These are phyloP conservation scores for Stenurella melanura DNA, from an alignment of 2,888 invertebrate species.

Conservation along the genomic window DNA sequence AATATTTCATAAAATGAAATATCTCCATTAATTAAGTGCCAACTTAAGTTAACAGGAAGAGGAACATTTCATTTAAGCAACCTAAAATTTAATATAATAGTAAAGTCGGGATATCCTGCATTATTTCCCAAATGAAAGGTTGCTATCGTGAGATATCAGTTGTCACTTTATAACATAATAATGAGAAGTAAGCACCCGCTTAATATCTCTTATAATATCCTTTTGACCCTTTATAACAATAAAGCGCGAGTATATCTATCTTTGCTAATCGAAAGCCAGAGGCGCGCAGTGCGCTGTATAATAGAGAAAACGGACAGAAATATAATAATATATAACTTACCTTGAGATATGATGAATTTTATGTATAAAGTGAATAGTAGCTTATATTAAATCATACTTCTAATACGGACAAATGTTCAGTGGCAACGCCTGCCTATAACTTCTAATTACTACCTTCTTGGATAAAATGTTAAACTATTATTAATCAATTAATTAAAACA, in stretches of 20 bases:
- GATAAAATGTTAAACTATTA: no score
- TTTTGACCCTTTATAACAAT: not conserved
- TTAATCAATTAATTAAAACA: no score
- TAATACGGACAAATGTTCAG: no score
- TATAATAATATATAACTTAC: no score
- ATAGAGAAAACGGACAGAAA: no score
- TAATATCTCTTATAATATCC: not conserved
- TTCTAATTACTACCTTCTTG: no score
- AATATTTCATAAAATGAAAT: no score
- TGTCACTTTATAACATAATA: not conserved
- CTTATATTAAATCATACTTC: no score
- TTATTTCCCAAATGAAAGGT: not conserved
- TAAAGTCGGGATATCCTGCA: not conserved
- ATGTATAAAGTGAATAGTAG: no score
- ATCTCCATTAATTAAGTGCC: no score
- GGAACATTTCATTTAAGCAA: not conserved
- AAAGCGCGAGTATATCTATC: not conserved
- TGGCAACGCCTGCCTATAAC: no score
- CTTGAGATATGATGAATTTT: no score
- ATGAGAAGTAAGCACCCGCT: not conserved
- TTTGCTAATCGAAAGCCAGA: not conserved
- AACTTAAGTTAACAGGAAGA: not conserved
- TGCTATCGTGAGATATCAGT: not conserved
- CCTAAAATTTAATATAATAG: not conserved
- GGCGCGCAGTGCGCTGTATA: not conserved